phyloP scores from a whole-genome alignment of 92 coral and sea anemone genomes.

The Virgularia gustaviana region DNA sequence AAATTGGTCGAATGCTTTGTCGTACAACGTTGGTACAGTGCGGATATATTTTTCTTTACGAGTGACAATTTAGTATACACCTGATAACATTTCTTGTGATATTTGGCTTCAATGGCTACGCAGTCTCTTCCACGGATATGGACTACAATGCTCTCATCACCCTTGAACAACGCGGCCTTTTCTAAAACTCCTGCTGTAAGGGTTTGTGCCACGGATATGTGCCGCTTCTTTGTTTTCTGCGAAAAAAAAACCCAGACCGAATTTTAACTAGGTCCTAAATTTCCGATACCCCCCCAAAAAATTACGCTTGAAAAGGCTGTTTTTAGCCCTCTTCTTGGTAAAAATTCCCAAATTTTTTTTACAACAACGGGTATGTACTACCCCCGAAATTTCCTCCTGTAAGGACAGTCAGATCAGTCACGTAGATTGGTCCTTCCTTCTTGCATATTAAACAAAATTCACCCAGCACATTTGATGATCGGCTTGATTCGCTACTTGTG shows the following conservation, averaged over 20 bases:
- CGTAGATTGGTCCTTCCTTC: neutral
- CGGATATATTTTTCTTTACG: neutral
- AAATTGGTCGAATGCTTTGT: constrained; percentile 8
- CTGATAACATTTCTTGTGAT: constrained; percentile 1
- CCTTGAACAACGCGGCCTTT: neutral
- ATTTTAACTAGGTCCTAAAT: no score
- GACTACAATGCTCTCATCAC: neutral
- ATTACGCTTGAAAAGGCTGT: neutral
- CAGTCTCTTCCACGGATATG: constrained; percentile 4
- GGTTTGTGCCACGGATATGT: constrained; percentile 2
- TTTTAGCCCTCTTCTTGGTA: no score
- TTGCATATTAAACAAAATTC: constrained; percentile 14
- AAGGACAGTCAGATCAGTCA: no score
- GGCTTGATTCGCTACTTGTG: no score
- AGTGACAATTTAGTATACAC: neutral
- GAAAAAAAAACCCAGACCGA: no score
- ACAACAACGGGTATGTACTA: no score
- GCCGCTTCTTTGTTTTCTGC: no score
- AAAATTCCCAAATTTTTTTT: no score
- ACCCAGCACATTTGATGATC: constrained; percentile 12
- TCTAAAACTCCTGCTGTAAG: neutral
- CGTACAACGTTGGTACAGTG: neutral
- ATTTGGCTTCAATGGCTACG: neutral
- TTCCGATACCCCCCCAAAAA: neutral
- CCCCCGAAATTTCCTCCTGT: no score